Evolutionary conservation across 2,888 invertebrate species (phyloP).

Genomic region (Mactromeris polynyma): DNA sequence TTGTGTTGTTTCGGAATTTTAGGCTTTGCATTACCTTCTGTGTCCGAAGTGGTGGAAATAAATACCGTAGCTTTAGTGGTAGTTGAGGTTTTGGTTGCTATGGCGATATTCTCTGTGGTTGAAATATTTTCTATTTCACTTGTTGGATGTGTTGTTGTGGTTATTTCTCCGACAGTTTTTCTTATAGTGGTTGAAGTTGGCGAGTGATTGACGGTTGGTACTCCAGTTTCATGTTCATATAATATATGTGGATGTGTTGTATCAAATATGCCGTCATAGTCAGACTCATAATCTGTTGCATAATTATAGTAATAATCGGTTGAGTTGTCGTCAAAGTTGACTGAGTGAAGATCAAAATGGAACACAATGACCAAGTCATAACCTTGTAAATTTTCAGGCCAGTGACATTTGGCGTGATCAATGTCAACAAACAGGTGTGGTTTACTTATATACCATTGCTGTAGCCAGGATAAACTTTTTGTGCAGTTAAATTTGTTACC

Average conservation of each 20-base stretch:
- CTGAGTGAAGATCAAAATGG: neutral
- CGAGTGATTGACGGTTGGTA: neutral
- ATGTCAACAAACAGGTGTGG: constrained; percentile 64
- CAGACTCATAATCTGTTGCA: constrained; percentile 13
- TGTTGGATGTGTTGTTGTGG: neutral
- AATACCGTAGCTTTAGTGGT: neutral
- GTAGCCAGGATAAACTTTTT: constrained; percentile 93
- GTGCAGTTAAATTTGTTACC: constrained; percentile 94
- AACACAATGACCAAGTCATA: neutral
- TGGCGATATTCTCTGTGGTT: neutral
- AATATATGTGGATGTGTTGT: too few relatives aligned
- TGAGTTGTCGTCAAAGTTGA: neutral
- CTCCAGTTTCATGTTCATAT: neutral
- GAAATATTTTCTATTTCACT: neutral
- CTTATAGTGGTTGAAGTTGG: neutral
- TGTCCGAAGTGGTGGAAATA: neutral
- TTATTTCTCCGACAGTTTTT: neutral
- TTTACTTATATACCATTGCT: constrained; percentile 86
- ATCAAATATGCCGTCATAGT: neutral
- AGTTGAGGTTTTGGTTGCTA: neutral
- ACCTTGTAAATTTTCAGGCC: constrained; percentile 68
- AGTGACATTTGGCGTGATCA: constrained; percentile 66
- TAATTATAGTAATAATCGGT: neutral
- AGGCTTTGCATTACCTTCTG: neutral
- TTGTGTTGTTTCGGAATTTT: neutral